These are phyloP conservation scores for Pygocentrus nattereri DNA, from an alignment of 2,797 vertebrate species.

Conservation along the genomic window DNA sequence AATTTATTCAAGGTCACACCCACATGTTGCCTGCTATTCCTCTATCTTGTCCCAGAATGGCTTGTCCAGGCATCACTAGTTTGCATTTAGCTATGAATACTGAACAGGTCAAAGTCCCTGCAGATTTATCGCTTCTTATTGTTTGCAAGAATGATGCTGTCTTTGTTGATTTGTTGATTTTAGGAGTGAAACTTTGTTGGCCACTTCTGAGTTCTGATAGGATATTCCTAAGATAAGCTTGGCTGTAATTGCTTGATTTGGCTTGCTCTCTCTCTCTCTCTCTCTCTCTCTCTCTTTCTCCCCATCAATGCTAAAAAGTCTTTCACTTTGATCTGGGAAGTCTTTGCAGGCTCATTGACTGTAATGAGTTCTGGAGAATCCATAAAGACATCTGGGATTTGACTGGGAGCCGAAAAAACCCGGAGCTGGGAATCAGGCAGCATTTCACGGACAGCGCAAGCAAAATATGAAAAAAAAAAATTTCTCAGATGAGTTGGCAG, in stretches of 20 bases:
- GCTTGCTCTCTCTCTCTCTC: slow-evolving; percentile 27
- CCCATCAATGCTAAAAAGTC: slow-evolving; percentile 70
- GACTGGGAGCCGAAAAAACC: slow-evolving; percentile 75
- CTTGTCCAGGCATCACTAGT: slow-evolving; percentile 61
- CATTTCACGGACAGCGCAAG: slow-evolving; percentile 73
- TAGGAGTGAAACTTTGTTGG: slow-evolving; percentile 49
- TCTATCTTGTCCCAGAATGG: slow-evolving; percentile 62
- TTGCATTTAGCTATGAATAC: slow-evolving; percentile 57
- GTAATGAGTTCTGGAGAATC: slow-evolving; percentile 83
- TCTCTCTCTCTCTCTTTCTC: slow-evolving; percentile 38
- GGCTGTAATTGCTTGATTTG: slow-evolving; percentile 50
- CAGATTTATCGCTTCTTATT: slow-evolving; percentile 62
- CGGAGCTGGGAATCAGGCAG: slow-evolving; percentile 73
- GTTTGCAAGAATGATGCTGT: not conserved
- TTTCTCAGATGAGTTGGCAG: slow-evolving; percentile 83
- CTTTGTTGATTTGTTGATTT: slow-evolving; percentile 30
- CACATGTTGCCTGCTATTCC: slow-evolving; percentile 63
- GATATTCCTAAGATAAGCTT: slow-evolving; percentile 56
- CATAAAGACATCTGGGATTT: slow-evolving; percentile 79
- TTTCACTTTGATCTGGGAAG: slow-evolving; percentile 81
- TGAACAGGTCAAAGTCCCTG: slow-evolving; percentile 61
- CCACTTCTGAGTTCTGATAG: slow-evolving; percentile 63
- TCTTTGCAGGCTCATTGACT: slow-evolving; percentile 82
- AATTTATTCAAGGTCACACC: slow-evolving; percentile 79
- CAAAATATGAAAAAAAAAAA: slow-evolving; percentile 73